Evolutionary conservation across 2,888 invertebrate species (phyloP), one percentile per base, ranked within the genome.

Genomic region (Lysandra coridon): DNA sequence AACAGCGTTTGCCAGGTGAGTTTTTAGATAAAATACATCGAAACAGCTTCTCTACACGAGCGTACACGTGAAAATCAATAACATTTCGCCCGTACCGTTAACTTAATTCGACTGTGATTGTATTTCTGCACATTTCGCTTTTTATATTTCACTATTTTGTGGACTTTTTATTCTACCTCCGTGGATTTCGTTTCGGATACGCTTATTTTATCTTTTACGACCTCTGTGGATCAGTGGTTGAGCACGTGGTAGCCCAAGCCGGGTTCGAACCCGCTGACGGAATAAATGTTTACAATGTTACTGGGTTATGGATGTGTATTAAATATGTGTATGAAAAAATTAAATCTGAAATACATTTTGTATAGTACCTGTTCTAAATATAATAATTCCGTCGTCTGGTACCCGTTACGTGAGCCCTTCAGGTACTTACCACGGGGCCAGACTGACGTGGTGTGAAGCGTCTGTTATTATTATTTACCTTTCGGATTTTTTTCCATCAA

Each of bases 101-200:
- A 75, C 30, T 75, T 75, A 75, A 75, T 75, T 75, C 30, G 49
- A 30, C 75, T 74, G 75, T 49, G 75, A 75, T 75, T 49, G 44
- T 49, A 33, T 75, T 53, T 30, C 75, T 75, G 75, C 44, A 74
- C n/a, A 74, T 75, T 75, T 5, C 49, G 6, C 23, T n/a, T 75
- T 75, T 75, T 53, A 49, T 75, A 30, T 53, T 23, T 17, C 30
- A 75, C 75, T 14, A 12, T n/a, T 14, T 53, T 14, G 49, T 49
- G 44, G 30, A 75, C 10, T 75, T 49, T 64, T 69, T 69, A 75
- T 49, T 75, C 40, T n/a, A 74, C 44, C 44, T 7, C 1, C 49
- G 17, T 7, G 44, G 64, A 30, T 33, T 12, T 69, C n/a, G 10
- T 7, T 74, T 44, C 23, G 74, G n/a, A 44, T 74, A 44, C 37